Evolutionary conservation across 2,888 invertebrate genomes (phyloP).

Genomic region (Diachrysia chrysitis): DNA sequence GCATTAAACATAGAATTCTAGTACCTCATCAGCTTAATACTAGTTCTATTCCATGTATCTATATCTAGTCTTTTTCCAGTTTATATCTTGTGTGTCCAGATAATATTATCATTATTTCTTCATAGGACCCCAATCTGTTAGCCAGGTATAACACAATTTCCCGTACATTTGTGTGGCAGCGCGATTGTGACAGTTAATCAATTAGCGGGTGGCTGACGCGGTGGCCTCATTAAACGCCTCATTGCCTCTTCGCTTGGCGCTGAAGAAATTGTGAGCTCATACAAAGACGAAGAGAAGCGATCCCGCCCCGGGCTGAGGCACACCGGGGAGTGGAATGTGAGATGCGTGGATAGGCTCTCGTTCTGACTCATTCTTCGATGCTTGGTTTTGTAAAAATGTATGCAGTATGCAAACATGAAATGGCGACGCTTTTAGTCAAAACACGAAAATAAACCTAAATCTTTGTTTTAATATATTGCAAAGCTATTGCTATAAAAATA

Average conservation of each 20-base stretch:
- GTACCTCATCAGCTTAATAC: not conserved
- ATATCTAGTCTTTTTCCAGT: not conserved
- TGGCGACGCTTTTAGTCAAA: not conserved
- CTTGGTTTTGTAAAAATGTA: not conserved
- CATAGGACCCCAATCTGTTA: not conserved
- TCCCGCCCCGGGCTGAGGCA: slow-evolving; percentile 53
- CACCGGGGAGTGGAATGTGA: slow-evolving; percentile 46
- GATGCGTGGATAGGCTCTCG: not conserved
- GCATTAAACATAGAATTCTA: not conserved
- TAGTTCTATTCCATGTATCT: not conserved
- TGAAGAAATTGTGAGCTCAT: slow-evolving; percentile 74
- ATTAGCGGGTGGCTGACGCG: slow-evolving; percentile 61
- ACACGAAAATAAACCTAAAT: not conserved
- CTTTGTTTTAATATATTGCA: not conserved
- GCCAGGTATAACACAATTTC: slow-evolving; percentile 10
- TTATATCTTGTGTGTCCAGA: not conserved
- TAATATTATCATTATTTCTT: not conserved
- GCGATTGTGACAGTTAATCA: slow-evolving; percentile 63
- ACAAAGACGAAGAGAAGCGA: slow-evolving; percentile 66
- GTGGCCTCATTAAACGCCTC: slow-evolving; percentile 79
- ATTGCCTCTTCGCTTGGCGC: slow-evolving; percentile 74
- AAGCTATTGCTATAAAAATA: not conserved
- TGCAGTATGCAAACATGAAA: not conserved
- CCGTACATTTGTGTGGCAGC: slow-evolving; percentile 11
- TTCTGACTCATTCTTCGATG: not conserved